Conservation (phyloP, 2,888 invertebrate genomes). For the Mongoloraphidia duomilia region DNA sequence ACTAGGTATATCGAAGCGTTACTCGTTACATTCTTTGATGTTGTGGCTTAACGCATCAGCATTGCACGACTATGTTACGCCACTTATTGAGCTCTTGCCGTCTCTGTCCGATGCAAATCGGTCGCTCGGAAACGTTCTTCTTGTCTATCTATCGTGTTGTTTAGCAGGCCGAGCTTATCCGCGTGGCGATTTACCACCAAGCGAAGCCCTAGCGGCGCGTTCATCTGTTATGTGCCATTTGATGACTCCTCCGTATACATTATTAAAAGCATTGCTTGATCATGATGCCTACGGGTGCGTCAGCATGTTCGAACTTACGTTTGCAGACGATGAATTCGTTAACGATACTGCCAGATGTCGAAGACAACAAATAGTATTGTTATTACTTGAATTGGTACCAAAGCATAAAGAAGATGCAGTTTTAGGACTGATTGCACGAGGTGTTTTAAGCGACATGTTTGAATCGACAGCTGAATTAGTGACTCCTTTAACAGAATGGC, state of each 20-base stretch:
- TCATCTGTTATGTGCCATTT: slow-evolving; percentile 57
- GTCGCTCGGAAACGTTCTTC: slow-evolving; percentile 62
- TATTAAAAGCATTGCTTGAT: slow-evolving; percentile 54
- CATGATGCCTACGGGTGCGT: slow-evolving; percentile 77
- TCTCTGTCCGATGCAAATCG: slow-evolving; percentile 35
- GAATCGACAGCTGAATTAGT: background rate
- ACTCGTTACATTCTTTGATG: slow-evolving; percentile 27
- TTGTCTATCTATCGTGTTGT: slow-evolving; percentile 78
- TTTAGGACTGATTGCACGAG: slow-evolving; percentile 1
- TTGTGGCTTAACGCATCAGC: slow-evolving; percentile 66
- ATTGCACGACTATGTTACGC: slow-evolving; percentile 57
- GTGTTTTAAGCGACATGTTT: background rate
- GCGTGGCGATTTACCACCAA: slow-evolving; percentile 50
- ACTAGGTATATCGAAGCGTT: slow-evolving; percentile 23
- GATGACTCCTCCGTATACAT: slow-evolving; percentile 54
- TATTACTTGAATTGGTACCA: slow-evolving; percentile 58
- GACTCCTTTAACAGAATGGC: slow-evolving; percentile 1
- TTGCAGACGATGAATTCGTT: slow-evolving; percentile 65
- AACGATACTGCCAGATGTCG: slow-evolving; percentile 56
- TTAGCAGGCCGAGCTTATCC: slow-evolving; percentile 78
- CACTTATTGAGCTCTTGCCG: slow-evolving; percentile 51
- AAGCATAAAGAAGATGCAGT: slow-evolving; percentile 27
- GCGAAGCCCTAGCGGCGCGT: slow-evolving; percentile 49
- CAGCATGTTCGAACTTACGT: slow-evolving; percentile 72
- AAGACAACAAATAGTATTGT: slow-evolving; percentile 63